Evolutionary conservation across 2,797 vertebrate species (phyloP).

Genomic region (Serranus cabrilla): DNA sequence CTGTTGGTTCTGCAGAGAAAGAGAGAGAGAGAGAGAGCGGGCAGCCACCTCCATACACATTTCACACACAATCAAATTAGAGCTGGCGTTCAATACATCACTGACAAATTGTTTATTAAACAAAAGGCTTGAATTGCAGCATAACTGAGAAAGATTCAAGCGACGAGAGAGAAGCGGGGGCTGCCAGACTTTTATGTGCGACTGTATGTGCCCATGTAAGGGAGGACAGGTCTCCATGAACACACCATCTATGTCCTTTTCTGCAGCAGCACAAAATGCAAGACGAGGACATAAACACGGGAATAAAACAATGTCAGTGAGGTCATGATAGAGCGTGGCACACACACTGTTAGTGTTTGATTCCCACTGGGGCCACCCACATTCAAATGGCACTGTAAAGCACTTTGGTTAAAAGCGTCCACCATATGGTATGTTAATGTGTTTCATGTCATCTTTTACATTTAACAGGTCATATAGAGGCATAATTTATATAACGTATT

Average conservation of each 20-base stretch:
- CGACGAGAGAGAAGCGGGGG: constrained; percentile 17
- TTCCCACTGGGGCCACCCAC: constrained; percentile 56
- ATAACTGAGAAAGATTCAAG: constrained; percentile 87
- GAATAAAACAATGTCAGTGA: constrained; percentile 36
- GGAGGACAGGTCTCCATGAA: constrained; percentile 18
- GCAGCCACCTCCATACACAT: constrained; percentile 65
- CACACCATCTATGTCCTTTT: constrained; percentile 56
- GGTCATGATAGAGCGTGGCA: constrained; percentile 26
- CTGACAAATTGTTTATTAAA: constrained; percentile 96
- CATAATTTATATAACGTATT: constrained; percentile 9
- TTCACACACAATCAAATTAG: constrained; percentile 80
- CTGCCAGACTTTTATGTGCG: not conserved
- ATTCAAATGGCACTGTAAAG: constrained; percentile 9
- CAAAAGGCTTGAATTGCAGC: constrained; percentile 90
- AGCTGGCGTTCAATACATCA: constrained; percentile 88
- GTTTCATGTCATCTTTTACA: constrained; percentile 39
- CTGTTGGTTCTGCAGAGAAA: constrained; percentile 40
- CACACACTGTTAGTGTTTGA: constrained; percentile 15
- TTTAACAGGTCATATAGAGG: not conserved
- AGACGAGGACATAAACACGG: constrained; percentile 32
- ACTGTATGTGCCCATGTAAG: constrained; percentile 46
- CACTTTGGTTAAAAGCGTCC: constrained; percentile 53
- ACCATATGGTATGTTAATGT: constrained; percentile 45
- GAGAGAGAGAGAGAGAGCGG: constrained; percentile 32
- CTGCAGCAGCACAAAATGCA: not conserved